Conservation (phyloP, 2,797 vertebrate species). For the Acipenser oxyrinchus region DNA sequence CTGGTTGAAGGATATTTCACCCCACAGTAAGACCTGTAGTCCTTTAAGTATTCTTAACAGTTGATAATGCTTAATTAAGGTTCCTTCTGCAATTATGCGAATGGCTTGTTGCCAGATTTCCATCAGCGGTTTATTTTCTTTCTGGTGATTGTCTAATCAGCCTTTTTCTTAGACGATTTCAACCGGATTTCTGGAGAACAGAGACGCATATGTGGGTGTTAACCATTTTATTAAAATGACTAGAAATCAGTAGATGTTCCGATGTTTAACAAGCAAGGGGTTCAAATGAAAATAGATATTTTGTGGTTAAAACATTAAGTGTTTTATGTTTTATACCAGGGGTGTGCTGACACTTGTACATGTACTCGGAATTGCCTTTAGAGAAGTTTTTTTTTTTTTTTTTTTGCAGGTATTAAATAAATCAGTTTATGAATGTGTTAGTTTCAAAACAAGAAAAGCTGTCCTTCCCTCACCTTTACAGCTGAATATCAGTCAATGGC, state of each 20-base stretch:
- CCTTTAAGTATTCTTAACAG: slow-evolving; percentile 32
- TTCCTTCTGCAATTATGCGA: slow-evolving; percentile 30
- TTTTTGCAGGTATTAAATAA: too few relatives aligned
- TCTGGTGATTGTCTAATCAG: slow-evolving; percentile 11
- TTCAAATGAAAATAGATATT: too few relatives aligned
- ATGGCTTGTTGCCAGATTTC: slow-evolving; percentile 26
- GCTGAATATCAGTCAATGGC: too few relatives aligned
- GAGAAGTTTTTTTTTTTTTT: too few relatives aligned
- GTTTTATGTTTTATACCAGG: too few relatives aligned
- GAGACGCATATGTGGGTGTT: not conserved
- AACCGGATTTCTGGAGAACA: slow-evolving; percentile 6
- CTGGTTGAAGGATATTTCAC: slow-evolving; percentile 1
- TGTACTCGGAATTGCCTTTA: too few relatives aligned
- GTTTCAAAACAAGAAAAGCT: too few relatives aligned
- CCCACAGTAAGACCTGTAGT: slow-evolving; percentile 20
- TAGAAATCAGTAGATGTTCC: not conserved
- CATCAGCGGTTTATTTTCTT: slow-evolving; percentile 15
- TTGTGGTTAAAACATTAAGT: too few relatives aligned
- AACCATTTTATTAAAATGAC: not conserved
- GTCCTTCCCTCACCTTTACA: too few relatives aligned
- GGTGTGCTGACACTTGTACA: too few relatives aligned
- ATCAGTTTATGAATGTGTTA: too few relatives aligned
- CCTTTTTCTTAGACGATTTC: slow-evolving; percentile 2
- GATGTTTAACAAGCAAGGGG: too few relatives aligned
- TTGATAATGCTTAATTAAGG: slow-evolving; percentile 35